Evolutionary conservation across 2,888 invertebrate species (phyloP).

Genomic region (Chalcosyrphus nemorum): DNA sequence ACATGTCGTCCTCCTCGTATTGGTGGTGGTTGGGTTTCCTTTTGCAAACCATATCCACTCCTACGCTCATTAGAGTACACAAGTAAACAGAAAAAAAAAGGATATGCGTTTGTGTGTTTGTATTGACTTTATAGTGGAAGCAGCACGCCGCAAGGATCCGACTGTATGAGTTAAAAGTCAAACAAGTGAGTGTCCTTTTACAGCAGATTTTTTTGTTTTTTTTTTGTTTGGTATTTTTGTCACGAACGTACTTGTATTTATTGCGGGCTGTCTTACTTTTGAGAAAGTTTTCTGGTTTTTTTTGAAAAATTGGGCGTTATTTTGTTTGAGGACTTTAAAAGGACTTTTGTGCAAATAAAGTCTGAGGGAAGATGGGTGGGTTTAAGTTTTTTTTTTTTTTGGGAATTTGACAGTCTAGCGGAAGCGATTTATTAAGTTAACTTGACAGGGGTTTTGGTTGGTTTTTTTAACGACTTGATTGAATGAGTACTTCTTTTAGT

Average conservation of each 20-base stretch:
- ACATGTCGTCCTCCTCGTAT: conserved; percentile 20
- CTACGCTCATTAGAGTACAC: not conserved
- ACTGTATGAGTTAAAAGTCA: not conserved
- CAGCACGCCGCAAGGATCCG: not conserved
- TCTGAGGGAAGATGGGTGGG: not conserved
- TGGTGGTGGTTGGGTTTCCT: not conserved
- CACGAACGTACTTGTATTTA: conserved; percentile 1
- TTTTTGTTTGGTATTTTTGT: conserved; percentile 13
- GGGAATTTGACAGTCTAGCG: not conserved
- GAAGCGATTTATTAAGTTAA: conserved; percentile 18
- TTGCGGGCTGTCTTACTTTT: not conserved
- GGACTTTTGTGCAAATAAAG: not conserved
- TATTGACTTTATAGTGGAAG: not conserved
- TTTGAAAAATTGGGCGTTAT: not conserved
- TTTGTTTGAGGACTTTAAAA: not conserved
- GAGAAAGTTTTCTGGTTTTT: too few species aligned
- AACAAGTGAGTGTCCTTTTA: not conserved
- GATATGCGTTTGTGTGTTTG: too few species aligned
- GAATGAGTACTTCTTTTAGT: not conserved
- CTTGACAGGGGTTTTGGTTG: not conserved
- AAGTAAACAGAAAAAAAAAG: not conserved
- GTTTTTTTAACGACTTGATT: not conserved
- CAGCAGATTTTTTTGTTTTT: not conserved
- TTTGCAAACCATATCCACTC: not conserved
- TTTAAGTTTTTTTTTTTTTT: too few species aligned